These are phyloP conservation scores for Meriones psammophilus DNA, from an alignment of 2,797 vertebrate genomes.

Conservation along the genomic window DNA sequence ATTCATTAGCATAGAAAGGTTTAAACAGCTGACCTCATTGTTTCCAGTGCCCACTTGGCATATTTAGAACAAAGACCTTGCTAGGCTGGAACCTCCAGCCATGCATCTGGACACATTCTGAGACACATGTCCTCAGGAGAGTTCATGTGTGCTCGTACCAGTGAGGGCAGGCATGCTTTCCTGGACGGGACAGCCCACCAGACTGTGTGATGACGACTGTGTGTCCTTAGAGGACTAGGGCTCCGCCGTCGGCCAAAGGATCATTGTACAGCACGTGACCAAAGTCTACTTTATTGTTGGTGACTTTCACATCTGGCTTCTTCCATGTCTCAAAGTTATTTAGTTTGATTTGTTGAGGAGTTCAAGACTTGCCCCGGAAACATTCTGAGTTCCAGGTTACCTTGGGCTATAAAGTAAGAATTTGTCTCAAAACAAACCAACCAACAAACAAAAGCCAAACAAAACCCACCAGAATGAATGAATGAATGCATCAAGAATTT, in stretches of 20 bases:
- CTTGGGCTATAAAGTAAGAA: neutral
- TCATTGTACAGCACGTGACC: neutral
- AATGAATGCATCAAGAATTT: neutral
- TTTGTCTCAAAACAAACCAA: neutral
- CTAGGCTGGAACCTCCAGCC: neutral
- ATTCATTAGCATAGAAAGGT: neutral
- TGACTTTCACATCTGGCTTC: neutral
- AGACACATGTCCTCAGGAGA: neutral
- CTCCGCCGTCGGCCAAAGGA: neutral
- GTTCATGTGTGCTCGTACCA: no score
- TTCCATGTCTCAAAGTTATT: constrained; percentile 1
- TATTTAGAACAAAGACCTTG: neutral
- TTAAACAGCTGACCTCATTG: neutral
- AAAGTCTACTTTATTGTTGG: neutral
- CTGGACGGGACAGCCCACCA: no score
- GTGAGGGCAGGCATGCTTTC: neutral
- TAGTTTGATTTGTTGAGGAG: neutral
- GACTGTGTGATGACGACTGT: neutral
- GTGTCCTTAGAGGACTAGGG: no score
- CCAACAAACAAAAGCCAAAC: neutral
- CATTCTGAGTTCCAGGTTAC: neutral
- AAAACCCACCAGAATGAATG: neutral
- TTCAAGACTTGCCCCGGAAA: neutral
- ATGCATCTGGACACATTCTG: neutral
- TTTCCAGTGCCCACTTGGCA: neutral